phyloP scores from a whole-genome alignment of 2,113 vertebrate genomes.

The Emydocephalus ijimae region DNA sequence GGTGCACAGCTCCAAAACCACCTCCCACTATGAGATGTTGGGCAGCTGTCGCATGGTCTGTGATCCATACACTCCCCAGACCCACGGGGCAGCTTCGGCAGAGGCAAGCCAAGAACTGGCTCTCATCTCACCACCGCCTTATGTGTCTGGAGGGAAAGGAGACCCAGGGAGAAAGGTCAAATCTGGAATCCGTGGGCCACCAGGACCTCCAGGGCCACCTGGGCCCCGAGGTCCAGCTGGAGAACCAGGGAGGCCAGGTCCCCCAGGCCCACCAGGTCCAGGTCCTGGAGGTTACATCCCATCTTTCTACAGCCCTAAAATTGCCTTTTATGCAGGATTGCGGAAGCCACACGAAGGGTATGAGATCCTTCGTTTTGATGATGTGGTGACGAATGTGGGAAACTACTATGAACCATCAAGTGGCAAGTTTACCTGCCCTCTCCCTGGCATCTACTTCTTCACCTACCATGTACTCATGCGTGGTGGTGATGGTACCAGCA shows the following conservation, averaged over 20 bases:
- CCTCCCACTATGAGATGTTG: slow-evolving; percentile 86
- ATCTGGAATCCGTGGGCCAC: slow-evolving; percentile 81
- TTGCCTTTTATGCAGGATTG: slow-evolving; percentile 93
- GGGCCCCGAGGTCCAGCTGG: slow-evolving; percentile 84
- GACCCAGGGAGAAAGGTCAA: slow-evolving; percentile 83
- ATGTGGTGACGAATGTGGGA: slow-evolving; percentile 95
- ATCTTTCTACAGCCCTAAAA: slow-evolving; percentile 88
- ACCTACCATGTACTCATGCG: slow-evolving; percentile 97
- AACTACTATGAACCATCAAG: slow-evolving; percentile 96
- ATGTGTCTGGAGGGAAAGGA: slow-evolving; percentile 68
- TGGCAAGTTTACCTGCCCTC: slow-evolving; percentile 94
- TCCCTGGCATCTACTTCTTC: slow-evolving; percentile 96
- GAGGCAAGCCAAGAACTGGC: slow-evolving; percentile 79
- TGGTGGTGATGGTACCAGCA: slow-evolving; percentile 93
- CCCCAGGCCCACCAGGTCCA: slow-evolving; percentile 84
- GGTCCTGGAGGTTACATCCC: slow-evolving; percentile 86
- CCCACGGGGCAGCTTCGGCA: slow-evolving; percentile 58
- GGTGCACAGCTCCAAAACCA: slow-evolving; percentile 86
- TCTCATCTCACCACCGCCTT: slow-evolving; percentile 74
- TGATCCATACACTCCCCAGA: slow-evolving; percentile 77
- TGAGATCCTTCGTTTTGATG: slow-evolving; percentile 92
- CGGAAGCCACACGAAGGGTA: slow-evolving; percentile 90
- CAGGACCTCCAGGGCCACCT: slow-evolving; percentile 77
- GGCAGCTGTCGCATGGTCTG: slow-evolving; percentile 91
- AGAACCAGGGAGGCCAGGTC: slow-evolving; percentile 87